Percentiles rank a stretch among this genome's conserved stretches.
Conservation (phyloP, 1,140 invertebrate genomes). For the Lepidostoma basale region DNA sequence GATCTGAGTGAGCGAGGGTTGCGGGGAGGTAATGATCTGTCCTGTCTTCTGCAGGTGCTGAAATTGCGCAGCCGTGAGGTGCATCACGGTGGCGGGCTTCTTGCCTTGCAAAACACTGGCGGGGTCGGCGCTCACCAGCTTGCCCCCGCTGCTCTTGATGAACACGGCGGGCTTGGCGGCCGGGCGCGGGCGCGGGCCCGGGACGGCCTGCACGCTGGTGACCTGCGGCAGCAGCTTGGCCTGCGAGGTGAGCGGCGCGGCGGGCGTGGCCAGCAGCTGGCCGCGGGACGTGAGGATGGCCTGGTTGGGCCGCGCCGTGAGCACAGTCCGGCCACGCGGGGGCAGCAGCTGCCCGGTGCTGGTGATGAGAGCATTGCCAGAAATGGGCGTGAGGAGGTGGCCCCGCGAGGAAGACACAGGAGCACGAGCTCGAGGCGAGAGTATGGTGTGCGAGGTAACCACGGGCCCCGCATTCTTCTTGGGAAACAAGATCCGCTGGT, state of each 20-base stretch:
- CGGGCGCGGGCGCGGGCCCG: not conserved
- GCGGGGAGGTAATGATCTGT: not conserved
- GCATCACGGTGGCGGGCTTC: conserved; percentile 55
- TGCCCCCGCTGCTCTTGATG: conserved; percentile 12
- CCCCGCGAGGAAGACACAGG: conserved; percentile 47
- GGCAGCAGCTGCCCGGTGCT: conserved; percentile 32
- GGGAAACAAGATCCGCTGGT: conserved; percentile 54
- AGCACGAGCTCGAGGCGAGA: conserved; percentile 51
- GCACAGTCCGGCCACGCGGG: conserved; percentile 43
- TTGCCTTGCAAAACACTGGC: conserved; percentile 15
- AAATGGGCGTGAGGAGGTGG: conserved; percentile 46
- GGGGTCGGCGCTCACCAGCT: conserved; percentile 4
- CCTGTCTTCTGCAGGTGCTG: conserved; percentile 59
- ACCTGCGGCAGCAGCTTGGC: conserved; percentile 43
- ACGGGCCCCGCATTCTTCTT: conserved; percentile 48
- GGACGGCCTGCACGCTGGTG: conserved; percentile 17
- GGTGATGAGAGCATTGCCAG: conserved; percentile 34
- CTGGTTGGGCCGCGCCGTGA: conserved; percentile 42
- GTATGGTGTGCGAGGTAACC: conserved; percentile 60
- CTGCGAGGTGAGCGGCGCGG: conserved; percentile 54
- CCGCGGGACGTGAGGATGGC: conserved; percentile 51
- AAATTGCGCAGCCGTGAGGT: conserved; percentile 57
- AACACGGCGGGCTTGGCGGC: conserved; percentile 6
- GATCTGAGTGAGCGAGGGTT: not conserved
- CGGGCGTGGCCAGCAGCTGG: conserved; percentile 58